phyloP scores from a whole-genome alignment of 1,140 invertebrate species.

The Himalopsyche phryganea region DNA sequence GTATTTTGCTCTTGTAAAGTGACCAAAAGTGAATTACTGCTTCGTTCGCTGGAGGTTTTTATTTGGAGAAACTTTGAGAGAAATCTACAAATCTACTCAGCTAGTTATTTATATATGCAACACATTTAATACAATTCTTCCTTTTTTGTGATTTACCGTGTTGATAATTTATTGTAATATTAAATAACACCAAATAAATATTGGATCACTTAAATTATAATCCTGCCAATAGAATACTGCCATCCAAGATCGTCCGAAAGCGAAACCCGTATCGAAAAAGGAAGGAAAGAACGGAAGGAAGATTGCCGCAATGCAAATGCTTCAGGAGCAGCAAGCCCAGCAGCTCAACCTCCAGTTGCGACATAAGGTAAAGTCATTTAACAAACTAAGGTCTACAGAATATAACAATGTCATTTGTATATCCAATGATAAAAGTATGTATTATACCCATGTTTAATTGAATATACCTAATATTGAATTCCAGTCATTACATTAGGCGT shows the following conservation, averaged over 20 bases:
- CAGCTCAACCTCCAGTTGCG: constrained; percentile 36
- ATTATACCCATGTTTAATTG: too few relatives aligned
- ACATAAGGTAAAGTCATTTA: constrained; percentile 8
- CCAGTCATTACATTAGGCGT: too few relatives aligned
- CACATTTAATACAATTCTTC: not conserved
- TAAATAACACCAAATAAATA: not conserved
- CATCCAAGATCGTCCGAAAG: constrained; percentile 76
- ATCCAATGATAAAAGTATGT: too few relatives aligned
- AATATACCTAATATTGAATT: too few relatives aligned
- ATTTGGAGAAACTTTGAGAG: too few relatives aligned
- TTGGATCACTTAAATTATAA: not conserved
- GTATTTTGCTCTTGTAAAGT: too few relatives aligned
- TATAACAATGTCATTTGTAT: not conserved
- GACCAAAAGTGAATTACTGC: too few relatives aligned
- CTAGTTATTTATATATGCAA: too few relatives aligned
- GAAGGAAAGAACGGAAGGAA: constrained; percentile 61
- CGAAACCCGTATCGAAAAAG: constrained; percentile 73
- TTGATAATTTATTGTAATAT: not conserved
- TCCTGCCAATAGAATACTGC: constrained; percentile 67
- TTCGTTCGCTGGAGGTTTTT: too few relatives aligned
- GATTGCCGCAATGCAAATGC: constrained; percentile 30
- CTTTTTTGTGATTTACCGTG: not conserved
- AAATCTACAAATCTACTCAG: too few relatives aligned
- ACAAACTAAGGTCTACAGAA: not conserved
- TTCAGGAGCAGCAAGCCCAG: constrained; percentile 35